Percentiles rank a stretch among this genome's conserved stretches.
These are phyloP conservation scores for Nomada fucata DNA, from an alignment of 2,888 invertebrate genomes.

Conservation along the genomic window DNA sequence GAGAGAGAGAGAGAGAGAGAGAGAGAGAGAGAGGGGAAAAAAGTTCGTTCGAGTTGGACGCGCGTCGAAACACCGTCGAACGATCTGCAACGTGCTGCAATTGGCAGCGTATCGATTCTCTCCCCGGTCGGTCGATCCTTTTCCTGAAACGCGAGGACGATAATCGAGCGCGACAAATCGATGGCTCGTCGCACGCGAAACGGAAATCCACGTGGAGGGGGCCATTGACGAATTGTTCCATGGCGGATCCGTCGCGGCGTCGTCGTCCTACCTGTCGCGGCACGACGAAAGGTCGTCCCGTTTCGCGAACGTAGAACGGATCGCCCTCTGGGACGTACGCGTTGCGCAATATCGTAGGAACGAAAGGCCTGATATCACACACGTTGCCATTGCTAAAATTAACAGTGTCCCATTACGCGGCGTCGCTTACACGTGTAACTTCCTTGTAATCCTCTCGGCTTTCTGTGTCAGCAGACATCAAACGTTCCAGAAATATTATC, in stretches of 20 bases:
- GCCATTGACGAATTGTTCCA: neutral
- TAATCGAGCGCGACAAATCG: too few species aligned
- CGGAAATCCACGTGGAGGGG: too few species aligned
- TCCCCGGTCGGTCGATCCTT: too few species aligned
- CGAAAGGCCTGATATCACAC: conserved; percentile 32
- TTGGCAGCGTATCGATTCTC: too few species aligned
- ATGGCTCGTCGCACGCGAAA: too few species aligned
- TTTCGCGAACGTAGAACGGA: neutral
- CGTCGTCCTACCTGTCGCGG: too few species aligned
- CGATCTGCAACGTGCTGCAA: too few species aligned
- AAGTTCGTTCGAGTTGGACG: neutral
- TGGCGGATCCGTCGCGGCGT: neutral
- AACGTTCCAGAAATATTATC: conserved; percentile 49
- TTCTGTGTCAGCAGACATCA: conserved; percentile 58
- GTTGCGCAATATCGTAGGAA: conserved; percentile 1
- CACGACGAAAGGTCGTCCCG: neutral
- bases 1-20: too few species aligned
- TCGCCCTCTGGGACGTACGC: neutral
- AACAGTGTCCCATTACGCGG: conserved; percentile 60
- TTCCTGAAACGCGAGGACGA: too few species aligned
- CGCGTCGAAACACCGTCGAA: too few species aligned
- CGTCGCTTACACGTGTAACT: conserved; percentile 71
- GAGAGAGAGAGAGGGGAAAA: too few species aligned
- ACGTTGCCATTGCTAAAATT: conserved; percentile 36
- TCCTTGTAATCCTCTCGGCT: conserved; percentile 64